These are phyloP conservation scores for Melinopterus prodromus DNA, from an alignment of 2,888 invertebrate genomes.

Conservation along the genomic window DNA sequence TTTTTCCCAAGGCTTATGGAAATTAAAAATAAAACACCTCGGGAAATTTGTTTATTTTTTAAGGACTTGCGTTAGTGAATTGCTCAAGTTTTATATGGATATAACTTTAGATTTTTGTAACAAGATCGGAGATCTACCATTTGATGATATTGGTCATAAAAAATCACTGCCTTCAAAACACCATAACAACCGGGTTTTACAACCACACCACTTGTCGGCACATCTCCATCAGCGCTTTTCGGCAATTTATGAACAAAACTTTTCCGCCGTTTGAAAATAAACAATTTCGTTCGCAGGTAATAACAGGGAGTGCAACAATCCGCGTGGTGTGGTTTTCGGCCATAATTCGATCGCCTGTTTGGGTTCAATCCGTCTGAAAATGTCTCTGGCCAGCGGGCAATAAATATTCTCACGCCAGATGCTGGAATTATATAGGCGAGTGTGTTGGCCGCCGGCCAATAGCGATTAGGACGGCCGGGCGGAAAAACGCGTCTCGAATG, in stretches of 20 bases:
- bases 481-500: neutral
- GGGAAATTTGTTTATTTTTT: too few relatives aligned
- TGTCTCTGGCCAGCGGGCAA: neutral
- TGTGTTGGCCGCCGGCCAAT: neutral
- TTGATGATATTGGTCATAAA: too few relatives aligned
- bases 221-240: too few relatives aligned
- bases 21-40: too few relatives aligned
- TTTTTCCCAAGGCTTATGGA: too few relatives aligned
- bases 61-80: too few relatives aligned
- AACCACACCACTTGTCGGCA: too few relatives aligned
- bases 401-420: conserved; percentile 4
- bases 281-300: neutral
- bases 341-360: neutral
- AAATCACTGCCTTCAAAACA: too few relatives aligned
- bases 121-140: too few relatives aligned
- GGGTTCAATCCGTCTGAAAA: neutral
- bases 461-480: neutral
- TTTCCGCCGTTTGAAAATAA: neutral
- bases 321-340: neutral
- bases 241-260: neutral
- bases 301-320: neutral
- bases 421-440: neutral
- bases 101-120: too few relatives aligned
- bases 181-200: too few relatives aligned
- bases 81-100: too few relatives aligned